A percentile compares a stretch with the other conserved stretches of the same genome.
These are phyloP conservation scores for Triops longicaudatus DNA, from an alignment of 1,140 invertebrate species.

Conservation along the genomic window DNA sequence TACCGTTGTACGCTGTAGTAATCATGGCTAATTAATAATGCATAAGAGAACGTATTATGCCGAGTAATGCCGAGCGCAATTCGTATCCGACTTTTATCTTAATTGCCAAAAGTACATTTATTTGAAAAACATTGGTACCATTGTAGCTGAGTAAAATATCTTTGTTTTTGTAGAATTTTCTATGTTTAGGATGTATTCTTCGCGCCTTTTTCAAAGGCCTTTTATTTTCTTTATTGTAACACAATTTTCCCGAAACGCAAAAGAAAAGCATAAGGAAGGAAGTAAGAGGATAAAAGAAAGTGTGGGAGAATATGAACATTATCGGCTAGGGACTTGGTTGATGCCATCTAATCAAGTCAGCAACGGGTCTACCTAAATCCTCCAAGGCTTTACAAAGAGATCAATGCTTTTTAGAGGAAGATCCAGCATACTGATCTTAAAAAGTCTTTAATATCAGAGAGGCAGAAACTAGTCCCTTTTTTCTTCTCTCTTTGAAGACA, in stretches of 20 bases:
- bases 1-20: too few species aligned
- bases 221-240: too few species aligned
- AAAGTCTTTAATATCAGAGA: background rate
- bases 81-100: too few species aligned
- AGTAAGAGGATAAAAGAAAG: background rate
- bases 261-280: background rate
- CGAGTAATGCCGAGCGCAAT: too few species aligned
- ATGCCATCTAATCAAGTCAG: conserved; percentile 1
- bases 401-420: background rate
- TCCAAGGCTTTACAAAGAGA: background rate
- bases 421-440: background rate
- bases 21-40: too few species aligned
- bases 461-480: background rate
- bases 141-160: too few species aligned
- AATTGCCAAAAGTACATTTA: too few species aligned
- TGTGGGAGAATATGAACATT: background rate
- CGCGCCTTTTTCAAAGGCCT: too few species aligned
- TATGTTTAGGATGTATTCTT: too few species aligned
- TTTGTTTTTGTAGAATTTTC: too few species aligned
- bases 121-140: too few species aligned
- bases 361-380: background rate
- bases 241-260: background rate
- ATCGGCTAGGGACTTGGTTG: background rate
- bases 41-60: too few species aligned
- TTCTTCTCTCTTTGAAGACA: background rate